phyloP scores from a whole-genome alignment of 1,140 invertebrate genomes.

The Laodelphax striatellus region DNA sequence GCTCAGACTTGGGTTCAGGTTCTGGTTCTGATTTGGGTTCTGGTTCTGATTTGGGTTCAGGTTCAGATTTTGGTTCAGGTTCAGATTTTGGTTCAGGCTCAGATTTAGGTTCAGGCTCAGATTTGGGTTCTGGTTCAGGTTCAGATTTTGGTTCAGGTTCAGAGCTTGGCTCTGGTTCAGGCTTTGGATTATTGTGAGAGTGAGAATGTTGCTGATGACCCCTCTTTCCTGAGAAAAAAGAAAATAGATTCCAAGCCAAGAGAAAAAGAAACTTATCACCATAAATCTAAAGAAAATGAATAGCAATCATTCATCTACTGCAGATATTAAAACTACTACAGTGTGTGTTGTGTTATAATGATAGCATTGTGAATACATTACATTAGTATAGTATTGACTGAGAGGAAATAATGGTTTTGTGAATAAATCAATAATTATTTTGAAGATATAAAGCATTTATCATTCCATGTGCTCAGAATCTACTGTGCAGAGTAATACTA shows the following conservation, averaged over 20 bases:
- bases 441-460: no score
- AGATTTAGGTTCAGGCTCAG: conserved; percentile 32
- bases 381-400: no score
- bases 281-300: not conserved
- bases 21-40: conserved; percentile 26
- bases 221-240: conserved; percentile 10
- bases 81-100: conserved; percentile 32
- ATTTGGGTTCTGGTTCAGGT: conserved; percentile 33
- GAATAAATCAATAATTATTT: no score
- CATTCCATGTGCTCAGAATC: no score
- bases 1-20: conserved; percentile 31
- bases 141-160: conserved; percentile 32
- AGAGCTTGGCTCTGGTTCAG: conserved; percentile 30
- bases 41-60: conserved; percentile 29
- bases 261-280: conserved; percentile 9
- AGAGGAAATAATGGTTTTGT: no score
- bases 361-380: no score
- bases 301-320: no score
- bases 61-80: conserved; percentile 31
- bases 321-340: no score
- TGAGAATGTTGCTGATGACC: not conserved
- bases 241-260: conserved; percentile 10
- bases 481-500: no score
- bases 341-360: no score
- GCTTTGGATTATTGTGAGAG: conserved; percentile 28